phyloP scores from a whole-genome alignment of 2,797 vertebrate species.

The Synaphobranchus kaupii region DNA sequence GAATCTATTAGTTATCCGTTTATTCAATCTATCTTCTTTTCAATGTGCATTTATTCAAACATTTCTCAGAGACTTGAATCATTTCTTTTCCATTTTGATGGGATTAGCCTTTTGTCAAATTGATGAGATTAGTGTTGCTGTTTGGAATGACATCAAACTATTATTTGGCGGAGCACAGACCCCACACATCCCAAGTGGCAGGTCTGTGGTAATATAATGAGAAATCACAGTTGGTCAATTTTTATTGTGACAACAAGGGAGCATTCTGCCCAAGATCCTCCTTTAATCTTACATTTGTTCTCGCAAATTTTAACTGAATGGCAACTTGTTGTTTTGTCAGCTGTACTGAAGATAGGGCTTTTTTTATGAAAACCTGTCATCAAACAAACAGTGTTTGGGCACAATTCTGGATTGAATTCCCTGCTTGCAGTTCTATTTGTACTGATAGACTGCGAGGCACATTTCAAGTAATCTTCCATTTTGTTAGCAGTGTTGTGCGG shows the following conservation, averaged over 20 bases:
- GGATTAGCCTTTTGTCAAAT: background rate
- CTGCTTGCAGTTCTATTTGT: background rate
- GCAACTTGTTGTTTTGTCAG: background rate
- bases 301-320: background rate
- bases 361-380: background rate
- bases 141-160: background rate
- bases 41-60: background rate
- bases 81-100: background rate
- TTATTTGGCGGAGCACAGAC: background rate
- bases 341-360: background rate
- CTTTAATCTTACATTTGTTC: background rate
- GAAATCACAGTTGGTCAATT: background rate
- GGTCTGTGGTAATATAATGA: background rate
- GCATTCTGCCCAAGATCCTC: background rate
- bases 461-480: background rate
- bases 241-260: background rate
- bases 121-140: background rate
- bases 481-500: background rate
- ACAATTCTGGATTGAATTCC: background rate
- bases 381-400: background rate
- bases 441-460: background rate
- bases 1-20: background rate
- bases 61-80: background rate
- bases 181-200: background rate
- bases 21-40: background rate